These are phyloP conservation scores for Heliocidaris tuberculata DNA, from an alignment of 35 echinoderm and acorn worm genomes.

Conservation along the genomic window DNA sequence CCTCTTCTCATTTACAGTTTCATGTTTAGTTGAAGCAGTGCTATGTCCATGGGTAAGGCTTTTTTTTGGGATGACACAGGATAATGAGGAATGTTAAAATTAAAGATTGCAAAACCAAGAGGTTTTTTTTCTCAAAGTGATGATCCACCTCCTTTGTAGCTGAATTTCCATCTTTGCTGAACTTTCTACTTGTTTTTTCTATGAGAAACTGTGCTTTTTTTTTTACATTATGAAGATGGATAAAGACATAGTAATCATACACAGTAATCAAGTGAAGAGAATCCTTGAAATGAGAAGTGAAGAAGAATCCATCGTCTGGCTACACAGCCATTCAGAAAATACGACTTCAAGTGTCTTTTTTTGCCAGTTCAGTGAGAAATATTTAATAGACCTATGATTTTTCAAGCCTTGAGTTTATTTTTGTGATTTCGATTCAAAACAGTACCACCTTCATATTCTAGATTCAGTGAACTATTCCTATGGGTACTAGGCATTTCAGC, in stretches of 20 bases:
- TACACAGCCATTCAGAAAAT: background rate
- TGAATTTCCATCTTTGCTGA: background rate
- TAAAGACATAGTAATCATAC: background rate
- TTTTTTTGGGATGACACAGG: background rate
- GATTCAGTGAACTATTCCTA: background rate
- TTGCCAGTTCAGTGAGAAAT: background rate
- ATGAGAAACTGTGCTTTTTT: background rate
- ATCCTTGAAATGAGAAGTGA: background rate
- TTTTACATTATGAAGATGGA: background rate
- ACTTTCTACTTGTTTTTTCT: background rate
- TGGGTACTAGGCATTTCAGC: background rate
- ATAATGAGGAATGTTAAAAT: background rate
- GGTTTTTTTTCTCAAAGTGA: background rate
- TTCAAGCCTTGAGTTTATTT: background rate
- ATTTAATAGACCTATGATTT: background rate
- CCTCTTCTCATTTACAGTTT: background rate
- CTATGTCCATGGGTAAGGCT: background rate
- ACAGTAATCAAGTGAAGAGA: background rate
- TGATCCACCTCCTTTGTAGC: background rate
- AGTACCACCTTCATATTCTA: background rate
- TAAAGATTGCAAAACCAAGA: background rate
- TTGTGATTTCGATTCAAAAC: background rate
- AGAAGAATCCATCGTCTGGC: background rate
- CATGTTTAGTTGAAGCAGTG: background rate
- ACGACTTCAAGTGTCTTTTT: background rate